A percentile compares a stretch with the other conserved stretches of the same genome.
Conservation (phyloP, 2,888 invertebrate genomes). For the Margaritifera margaritifera region DNA sequence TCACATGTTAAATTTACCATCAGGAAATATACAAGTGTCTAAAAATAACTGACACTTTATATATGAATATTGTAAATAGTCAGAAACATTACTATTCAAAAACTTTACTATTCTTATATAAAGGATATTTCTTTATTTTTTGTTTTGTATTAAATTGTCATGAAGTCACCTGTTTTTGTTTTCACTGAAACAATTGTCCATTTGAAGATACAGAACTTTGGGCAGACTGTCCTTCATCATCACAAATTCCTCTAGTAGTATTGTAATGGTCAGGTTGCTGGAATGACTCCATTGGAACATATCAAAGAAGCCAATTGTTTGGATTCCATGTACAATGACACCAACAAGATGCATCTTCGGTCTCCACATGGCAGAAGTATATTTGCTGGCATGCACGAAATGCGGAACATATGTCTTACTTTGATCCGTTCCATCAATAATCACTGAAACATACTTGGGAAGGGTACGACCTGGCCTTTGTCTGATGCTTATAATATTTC, state of each 20-base stretch:
- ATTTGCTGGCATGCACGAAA: neutral
- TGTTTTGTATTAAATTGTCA: too few species aligned
- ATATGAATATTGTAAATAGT: too few species aligned
- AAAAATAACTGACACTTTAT: too few species aligned
- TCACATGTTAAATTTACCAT: too few species aligned
- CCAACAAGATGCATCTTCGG: slow-evolving; percentile 9
- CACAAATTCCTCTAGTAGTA: slow-evolving; percentile 1
- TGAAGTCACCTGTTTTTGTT: slow-evolving; percentile 17
- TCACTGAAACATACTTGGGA: slow-evolving; percentile 3
- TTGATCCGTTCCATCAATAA: slow-evolving; percentile 13
- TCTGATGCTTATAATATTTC: slow-evolving; percentile 10
- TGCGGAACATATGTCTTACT: slow-evolving; percentile 6
- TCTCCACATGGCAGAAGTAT: slow-evolving; percentile 3
- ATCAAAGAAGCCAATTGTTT: slow-evolving; percentile 15
- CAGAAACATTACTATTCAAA: too few species aligned
- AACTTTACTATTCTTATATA: too few species aligned
- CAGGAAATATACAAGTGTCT: too few species aligned
- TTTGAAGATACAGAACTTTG: slow-evolving; percentile 14
- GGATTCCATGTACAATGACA: slow-evolving; percentile 15
- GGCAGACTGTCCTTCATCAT: slow-evolving; percentile 11
- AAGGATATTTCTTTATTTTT: too few species aligned
- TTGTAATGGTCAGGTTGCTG: slow-evolving; percentile 8
- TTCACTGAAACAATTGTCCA: slow-evolving; percentile 19
- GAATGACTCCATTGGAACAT: slow-evolving; percentile 7
- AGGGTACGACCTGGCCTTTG: slow-evolving; percentile 4